A percentile compares a stretch with the other conserved stretches of the same genome.
These are phyloP conservation scores for Erpobdella octoculata DNA, from an alignment of 2,888 invertebrate species.

Conservation along the genomic window DNA sequence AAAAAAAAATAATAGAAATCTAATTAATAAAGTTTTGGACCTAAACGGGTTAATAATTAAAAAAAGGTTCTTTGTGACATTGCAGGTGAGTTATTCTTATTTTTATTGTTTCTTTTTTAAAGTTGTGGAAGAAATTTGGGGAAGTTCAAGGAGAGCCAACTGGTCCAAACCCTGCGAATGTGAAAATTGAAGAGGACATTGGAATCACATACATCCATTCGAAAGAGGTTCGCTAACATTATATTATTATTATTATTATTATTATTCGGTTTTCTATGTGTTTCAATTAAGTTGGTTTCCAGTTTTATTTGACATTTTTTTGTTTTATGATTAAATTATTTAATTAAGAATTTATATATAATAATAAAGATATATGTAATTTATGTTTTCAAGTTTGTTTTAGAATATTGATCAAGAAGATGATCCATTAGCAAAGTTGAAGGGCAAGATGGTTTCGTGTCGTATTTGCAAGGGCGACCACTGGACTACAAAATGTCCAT, in stretches of 20 bases:
- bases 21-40: no score
- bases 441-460: slow-evolving; percentile 51
- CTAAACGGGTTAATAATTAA: no score
- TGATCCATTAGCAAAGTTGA: slow-evolving; percentile 70
- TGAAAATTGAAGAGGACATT: slow-evolving; percentile 80
- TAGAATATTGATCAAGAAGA: slow-evolving; percentile 59
- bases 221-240: slow-evolving; percentile 45
- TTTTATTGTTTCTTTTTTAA: no score
- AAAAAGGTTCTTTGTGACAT: not conserved
- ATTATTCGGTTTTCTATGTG: not conserved
- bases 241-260: not conserved
- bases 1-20: no score
- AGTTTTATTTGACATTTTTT: not conserved
- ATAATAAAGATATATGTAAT: not conserved
- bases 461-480: slow-evolving; percentile 67
- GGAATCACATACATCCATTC: slow-evolving; percentile 65
- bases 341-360: not conserved
- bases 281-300: no score
- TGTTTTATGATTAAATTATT: not conserved
- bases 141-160: slow-evolving; percentile 80
- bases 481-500: slow-evolving; percentile 96
- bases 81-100: not conserved
- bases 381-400: not conserved
- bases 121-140: slow-evolving; percentile 89
- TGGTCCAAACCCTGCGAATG: slow-evolving; percentile 96